These are phyloP conservation scores for Acrocephalus scirpaceus DNA, from an alignment of 2,797 vertebrate species.

Conservation along the genomic window DNA sequence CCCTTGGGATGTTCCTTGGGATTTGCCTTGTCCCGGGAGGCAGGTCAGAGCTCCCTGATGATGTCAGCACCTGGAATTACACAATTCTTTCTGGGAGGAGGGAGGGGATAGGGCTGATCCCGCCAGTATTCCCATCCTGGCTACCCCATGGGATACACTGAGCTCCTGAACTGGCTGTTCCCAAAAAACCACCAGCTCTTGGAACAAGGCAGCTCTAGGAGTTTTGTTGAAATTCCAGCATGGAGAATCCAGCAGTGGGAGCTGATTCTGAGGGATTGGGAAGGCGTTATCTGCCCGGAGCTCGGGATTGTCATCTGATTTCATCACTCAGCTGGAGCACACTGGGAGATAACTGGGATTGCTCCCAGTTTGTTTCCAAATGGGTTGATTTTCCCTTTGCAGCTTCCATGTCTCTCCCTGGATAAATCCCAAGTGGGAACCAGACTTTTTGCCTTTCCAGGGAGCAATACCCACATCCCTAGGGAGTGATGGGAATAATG, in stretches of 20 bases:
- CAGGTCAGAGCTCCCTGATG: not conserved
- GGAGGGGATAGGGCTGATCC: not conserved
- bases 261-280: not conserved
- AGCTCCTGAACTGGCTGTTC: not conserved
- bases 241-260: not conserved
- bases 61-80: not conserved
- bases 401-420: not conserved
- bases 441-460: not conserved
- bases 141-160: accelerated
- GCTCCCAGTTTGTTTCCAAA: not conserved
- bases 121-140: accelerated
- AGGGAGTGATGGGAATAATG: too few species aligned
- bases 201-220: not conserved
- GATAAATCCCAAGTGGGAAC: not conserved
- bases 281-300: not conserved
- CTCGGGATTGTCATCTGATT: slow-evolving; percentile 13
- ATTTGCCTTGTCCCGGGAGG: not conserved
- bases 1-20: not conserved
- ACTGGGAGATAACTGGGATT: not conserved
- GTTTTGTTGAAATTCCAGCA: accelerated
- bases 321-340: not conserved
- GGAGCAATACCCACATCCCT: not conserved
- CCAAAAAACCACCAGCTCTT: accelerated
- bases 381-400: not conserved
- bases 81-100: not conserved